These are phyloP conservation scores for Zeuzera pyrina DNA, from an alignment of 2,888 invertebrate species.

Conservation along the genomic window DNA sequence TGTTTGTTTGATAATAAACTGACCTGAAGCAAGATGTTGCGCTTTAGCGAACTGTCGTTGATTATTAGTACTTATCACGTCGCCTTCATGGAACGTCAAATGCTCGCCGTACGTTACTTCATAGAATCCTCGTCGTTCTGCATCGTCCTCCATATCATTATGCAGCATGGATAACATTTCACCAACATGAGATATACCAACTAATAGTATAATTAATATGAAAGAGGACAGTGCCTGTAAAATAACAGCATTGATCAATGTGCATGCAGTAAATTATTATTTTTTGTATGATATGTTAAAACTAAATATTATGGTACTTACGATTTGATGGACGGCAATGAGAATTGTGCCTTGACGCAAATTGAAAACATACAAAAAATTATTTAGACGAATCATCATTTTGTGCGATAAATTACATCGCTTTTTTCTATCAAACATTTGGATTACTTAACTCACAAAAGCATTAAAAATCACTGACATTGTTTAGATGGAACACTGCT, in stretches of 20 bases:
- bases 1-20: no score
- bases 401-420: conserved; percentile 55
- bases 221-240: conserved; percentile 63
- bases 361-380: conserved; percentile 66
- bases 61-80: conserved; percentile 58
- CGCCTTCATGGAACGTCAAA: conserved; percentile 46
- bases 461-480: conserved; percentile 35
- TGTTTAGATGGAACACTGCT: conserved; percentile 30
- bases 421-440: conserved; percentile 60
- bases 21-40: conserved; percentile 62
- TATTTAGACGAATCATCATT: conserved; percentile 59
- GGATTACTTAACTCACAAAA: conserved; percentile 31
- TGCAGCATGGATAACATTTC: conserved; percentile 64
- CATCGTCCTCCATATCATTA: conserved; percentile 66
- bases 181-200: conserved; percentile 62
- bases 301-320: conserved; percentile 35
- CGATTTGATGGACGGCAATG: conserved; percentile 70
- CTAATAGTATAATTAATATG: conserved; percentile 57
- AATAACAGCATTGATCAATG: conserved; percentile 1
- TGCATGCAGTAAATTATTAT: neutral
- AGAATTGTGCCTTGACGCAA: conserved; percentile 68
- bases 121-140: conserved; percentile 54
- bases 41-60: conserved; percentile 65
- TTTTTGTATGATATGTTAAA: neutral
- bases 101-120: conserved; percentile 46